Evolutionary conservation across 2,888 invertebrate species (phyloP).

Genomic region (Drosophila nr. perissopoda): DNA sequence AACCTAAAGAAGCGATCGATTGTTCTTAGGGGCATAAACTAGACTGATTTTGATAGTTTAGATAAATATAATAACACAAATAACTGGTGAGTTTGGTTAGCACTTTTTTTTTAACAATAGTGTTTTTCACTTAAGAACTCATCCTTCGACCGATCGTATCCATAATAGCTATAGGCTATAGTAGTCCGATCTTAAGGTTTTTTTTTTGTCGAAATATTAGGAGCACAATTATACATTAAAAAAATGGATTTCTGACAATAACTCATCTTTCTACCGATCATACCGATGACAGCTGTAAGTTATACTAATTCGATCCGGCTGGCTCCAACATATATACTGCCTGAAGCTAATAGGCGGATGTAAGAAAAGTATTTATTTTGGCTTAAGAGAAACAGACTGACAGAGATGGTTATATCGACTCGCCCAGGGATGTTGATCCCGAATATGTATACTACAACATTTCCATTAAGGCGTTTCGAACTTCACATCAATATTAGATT

Average conservation of each 20-base stretch:
- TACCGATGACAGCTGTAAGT: neutral
- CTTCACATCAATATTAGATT: neutral
- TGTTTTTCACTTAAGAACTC: neutral
- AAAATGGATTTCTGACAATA: neutral
- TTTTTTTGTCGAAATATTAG: neutral
- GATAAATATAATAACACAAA: neutral
- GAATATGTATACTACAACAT: neutral
- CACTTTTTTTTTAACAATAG: neutral
- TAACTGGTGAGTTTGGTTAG: neutral
- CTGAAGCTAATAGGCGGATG: neutral
- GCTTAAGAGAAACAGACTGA: neutral
- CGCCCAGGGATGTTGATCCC: neutral
- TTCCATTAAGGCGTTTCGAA: neutral
- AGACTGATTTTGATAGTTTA: neutral
- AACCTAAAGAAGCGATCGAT: neutral
- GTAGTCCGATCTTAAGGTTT: neutral
- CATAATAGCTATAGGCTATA: neutral
- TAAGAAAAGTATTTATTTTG: neutral
- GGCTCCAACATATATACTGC: neutral
- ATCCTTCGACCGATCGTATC: neutral
- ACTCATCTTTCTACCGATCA: neutral
- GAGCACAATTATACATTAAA: neutral
- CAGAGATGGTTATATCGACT: neutral
- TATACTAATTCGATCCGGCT: neutral
- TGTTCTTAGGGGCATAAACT: neutral